Evolutionary conservation across 2,113 vertebrate species (phyloP), one percentile per base, ranked within the genome.

Genomic region (Columbina picui): DNA sequence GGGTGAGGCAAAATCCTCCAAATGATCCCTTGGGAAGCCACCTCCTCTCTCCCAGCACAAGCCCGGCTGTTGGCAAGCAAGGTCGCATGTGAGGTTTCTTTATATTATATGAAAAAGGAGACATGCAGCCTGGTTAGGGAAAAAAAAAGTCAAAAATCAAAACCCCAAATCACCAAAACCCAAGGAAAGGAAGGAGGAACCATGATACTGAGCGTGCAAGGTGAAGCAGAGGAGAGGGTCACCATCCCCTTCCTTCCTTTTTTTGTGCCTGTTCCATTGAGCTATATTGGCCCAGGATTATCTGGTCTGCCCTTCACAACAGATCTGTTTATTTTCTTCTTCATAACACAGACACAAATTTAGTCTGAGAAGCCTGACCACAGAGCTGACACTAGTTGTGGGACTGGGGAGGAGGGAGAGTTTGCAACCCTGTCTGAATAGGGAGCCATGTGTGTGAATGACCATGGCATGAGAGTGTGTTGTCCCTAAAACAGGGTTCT

Each of bases 121-220:
- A 91, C 73, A 52, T 34, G 14, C 50, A n/a, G 39, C 43, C 12
- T 34, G 17, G 22, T n/a, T 9, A 22, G 26, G 12, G 9, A 4
- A 3, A 15, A 57, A 39, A 49, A 18, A 26, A 6, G 16, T 16
- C 16, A 43, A 11, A 43, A 30, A 27, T 9, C 6, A 13, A 76
- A 47, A 13, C 23, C 27, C 16, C 19, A 50, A 45, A 1, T 10
- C 29, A 18, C n/a, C 20, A n/a, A 75, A 89, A 76, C 14, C 5
- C 29, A 34, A 80, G 41, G 41, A 69, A 50, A 38, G 64, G 10
- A 36, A 3, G 18, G 21, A 47, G 7, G 23, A 29, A 41, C 19
- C 16, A 8, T 21, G 17, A 25, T 47, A 38, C 15, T 7, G 2
- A 45, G 3, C 1, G 0, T 52, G 49, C 38, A 45, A 64, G 50